Base-by-base conservation (phyloP, 30 jellyfish, hydroid and myxozoan genomes). In the Turritopsis dohrnii region DNA sequence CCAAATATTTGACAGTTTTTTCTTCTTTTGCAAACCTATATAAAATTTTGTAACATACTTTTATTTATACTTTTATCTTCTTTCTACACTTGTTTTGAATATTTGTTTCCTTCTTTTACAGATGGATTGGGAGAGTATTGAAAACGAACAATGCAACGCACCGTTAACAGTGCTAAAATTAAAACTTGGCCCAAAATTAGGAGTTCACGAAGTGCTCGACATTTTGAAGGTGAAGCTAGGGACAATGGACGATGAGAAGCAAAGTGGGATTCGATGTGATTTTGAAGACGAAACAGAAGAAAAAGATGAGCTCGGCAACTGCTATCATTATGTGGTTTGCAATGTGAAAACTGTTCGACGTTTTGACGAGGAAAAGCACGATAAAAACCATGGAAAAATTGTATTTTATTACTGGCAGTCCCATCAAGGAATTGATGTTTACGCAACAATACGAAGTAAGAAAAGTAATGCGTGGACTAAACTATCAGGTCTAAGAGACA, bases 401-500 rank as follows among this genome's bases (percentile, higher is more conserved):
- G 9, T 21, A 69, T 69, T 69, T 69, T 69, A 69, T 69, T 69
- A 69, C 77, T 0, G 77, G 77, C 22, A n/a, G 17, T 69, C 73
- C 17, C 19, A n/a, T 21, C 19, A 74, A 7, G 60, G 65, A 9
- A 41, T 74, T 18, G 23, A 24, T 7, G 65, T 74, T 23, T 74
- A 74, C n/a, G 83, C 65, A 21, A n/a, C 41, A 20, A 0, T 74
- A 0, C 83, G 23, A 41, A 23, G 27, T 23, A 22, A 41, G 0
- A 74, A 13, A 21, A 24, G 65, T 22, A 24, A 74, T 29, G 65
- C 83, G 13, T 74, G 83, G 83, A 29, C 60, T n/a, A 29, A 24
- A 41, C 23, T 74, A 29, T n/a, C 52, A 29, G 83, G 83, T 9
- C 83, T 24, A 24, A 26, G 83, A 74, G 83, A 74, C 41, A 24